phyloP scores from a whole-genome alignment of 2,113 vertebrate genomes.

The Micromys minutus region DNA sequence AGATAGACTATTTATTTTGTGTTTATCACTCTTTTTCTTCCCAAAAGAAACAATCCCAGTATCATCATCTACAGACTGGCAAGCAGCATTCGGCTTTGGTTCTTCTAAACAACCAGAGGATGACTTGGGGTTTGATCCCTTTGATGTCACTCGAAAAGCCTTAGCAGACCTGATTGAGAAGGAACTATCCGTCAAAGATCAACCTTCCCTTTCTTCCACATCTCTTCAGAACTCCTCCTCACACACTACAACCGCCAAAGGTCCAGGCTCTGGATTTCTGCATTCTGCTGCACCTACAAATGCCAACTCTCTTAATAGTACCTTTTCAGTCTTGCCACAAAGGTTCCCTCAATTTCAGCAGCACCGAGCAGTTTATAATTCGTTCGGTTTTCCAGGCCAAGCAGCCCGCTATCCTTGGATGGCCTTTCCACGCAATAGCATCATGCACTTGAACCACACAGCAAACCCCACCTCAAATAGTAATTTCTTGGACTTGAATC shows the following conservation, averaged over 20 bases:
- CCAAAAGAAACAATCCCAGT: constrained; percentile 97
- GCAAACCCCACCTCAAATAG: constrained; percentile 97
- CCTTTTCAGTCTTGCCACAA: constrained; percentile 94
- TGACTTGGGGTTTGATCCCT: constrained; percentile 99
- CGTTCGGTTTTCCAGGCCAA: constrained; percentile 96
- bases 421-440: constrained; percentile 95
- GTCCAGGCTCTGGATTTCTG: constrained; percentile 90
- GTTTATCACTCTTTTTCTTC: constrained; percentile 54
- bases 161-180: constrained; percentile 99
- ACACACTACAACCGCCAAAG: constrained; percentile 91
- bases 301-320: constrained; percentile 91
- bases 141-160: constrained; percentile 98
- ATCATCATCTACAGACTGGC: constrained; percentile 99
- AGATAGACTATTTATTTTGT: constrained; percentile 17
- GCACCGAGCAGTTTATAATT: constrained; percentile 97
- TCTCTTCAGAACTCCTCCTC: constrained; percentile 89
- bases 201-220: constrained; percentile 87
- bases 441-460: constrained; percentile 96
- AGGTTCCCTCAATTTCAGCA: constrained; percentile 95
- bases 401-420: constrained; percentile 97
- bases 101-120: constrained; percentile 99
- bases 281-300: constrained; percentile 87
- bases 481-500: constrained; percentile 98
- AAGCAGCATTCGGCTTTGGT: constrained; percentile 99
- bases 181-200: constrained; percentile 98